A percentile compares a stretch with the other conserved stretches of the same genome.
phyloP scores from a whole-genome alignment of 1,140 invertebrate species.

The Panagrolaimus sp. region DNA sequence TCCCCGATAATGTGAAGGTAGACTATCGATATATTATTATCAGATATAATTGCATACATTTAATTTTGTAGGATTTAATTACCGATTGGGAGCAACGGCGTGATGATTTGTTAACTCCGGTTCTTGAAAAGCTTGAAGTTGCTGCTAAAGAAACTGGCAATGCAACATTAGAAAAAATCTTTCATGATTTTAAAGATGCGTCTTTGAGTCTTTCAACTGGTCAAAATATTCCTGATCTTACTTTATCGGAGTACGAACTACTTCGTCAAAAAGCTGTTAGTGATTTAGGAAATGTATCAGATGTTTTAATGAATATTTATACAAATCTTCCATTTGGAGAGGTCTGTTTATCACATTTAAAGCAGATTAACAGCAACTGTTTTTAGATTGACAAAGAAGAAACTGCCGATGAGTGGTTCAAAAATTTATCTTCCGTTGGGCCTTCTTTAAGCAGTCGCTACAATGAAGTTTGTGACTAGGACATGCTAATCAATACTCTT shows the following conservation, averaged over 20 bases:
- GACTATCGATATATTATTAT: not conserved
- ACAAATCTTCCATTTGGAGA: no score
- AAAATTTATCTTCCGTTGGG: conserved; percentile 5
- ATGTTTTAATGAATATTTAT: no score
- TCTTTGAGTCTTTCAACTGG: not conserved
- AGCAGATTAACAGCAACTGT: no score
- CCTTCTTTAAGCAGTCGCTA: not conserved
- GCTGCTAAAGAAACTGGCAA: not conserved
- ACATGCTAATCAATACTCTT: not conserved
- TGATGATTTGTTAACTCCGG: not conserved
- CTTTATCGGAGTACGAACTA: not conserved
- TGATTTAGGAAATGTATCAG: no score
- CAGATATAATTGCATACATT: not conserved
- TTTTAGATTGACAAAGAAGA: not conserved
- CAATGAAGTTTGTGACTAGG: conserved; percentile 7
- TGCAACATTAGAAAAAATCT: not conserved
- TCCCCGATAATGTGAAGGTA: not conserved
- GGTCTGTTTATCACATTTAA: no score
- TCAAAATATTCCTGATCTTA: not conserved
- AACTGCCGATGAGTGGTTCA: not conserved
- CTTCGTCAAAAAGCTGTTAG: not conserved
- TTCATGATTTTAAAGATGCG: not conserved
- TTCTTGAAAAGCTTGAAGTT: not conserved
- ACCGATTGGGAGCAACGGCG: not conserved
- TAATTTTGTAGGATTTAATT: not conserved